Conservation (phyloP, 2,113 vertebrate genomes). For the Hippocampus mohnikei region DNA sequence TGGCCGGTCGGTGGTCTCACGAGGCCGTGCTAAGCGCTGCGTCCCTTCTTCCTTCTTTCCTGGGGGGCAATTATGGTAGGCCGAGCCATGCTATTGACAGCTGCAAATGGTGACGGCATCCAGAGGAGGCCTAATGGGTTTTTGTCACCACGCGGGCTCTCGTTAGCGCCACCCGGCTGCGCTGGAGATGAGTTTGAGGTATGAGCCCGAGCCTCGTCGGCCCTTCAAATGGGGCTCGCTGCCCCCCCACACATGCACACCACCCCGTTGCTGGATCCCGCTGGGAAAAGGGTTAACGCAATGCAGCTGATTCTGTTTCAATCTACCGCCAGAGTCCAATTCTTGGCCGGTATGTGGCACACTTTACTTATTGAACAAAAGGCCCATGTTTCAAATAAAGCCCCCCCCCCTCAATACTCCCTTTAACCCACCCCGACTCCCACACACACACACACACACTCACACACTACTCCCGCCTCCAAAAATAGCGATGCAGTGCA, state of each 20-base stretch:
- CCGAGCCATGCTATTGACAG: constrained; percentile 64
- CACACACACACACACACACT: neutral
- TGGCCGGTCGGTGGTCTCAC: constrained; percentile 40
- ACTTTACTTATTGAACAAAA: constrained; percentile 3
- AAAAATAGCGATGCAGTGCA: neutral
- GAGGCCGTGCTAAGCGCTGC: constrained; percentile 25
- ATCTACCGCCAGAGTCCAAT: neutral
- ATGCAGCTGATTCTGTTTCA: constrained; percentile 10
- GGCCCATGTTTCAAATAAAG: neutral
- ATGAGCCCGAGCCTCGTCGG: constrained; percentile 30
- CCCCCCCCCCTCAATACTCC: neutral
- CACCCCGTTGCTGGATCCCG: constrained; percentile 11
- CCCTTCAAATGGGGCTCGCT: constrained; percentile 16
- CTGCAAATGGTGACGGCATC: constrained; percentile 62
- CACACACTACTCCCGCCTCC: neutral
- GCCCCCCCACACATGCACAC: neutral
- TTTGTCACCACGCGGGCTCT: constrained; percentile 53
- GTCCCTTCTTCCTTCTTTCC: constrained; percentile 52
- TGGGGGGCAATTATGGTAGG: constrained; percentile 60
- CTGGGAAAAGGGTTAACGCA: constrained; percentile 21
- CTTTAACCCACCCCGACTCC: neutral
- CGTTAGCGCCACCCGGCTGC: constrained; percentile 48
- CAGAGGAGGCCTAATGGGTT: constrained; percentile 53
- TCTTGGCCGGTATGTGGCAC: neutral
- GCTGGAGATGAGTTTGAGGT: constrained; percentile 49